Base-by-base conservation (phyloP, 2,888 invertebrate genomes). In the Diploptera punctata region DNA sequence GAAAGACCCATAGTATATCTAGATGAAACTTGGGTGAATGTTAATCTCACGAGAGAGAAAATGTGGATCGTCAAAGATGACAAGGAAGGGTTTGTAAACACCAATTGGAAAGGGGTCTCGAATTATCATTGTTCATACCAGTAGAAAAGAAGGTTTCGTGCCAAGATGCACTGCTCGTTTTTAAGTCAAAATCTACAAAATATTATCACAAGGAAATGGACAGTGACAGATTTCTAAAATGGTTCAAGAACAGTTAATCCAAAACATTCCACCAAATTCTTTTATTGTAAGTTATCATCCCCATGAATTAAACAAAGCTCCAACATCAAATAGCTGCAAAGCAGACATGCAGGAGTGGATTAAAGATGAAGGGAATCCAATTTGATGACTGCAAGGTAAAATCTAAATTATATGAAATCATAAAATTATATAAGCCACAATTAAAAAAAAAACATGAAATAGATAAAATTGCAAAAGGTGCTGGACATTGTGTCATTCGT, bases 241-340 rank as follows among this genome's bases (percentile, higher is more conserved):
- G 54, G 54, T 54, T 54, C 26, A 54, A 54, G 54, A 54, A 24
- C 21, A 54, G 16, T 54, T 54, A 54, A 19, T 54, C n/a, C 24
- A 5, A 24, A 54, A 54, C 16, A 54, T 54, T 21, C 54, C 54
- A 9, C 54, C 26, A 9, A 54, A 54, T 16, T 54, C 26, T 54
- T 4, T 24, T 24, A 54, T 19, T 54, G 54, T 24, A 16, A 54
- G 5, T 4, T 4, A 54, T 16, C 54, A 54, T 16, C 21, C 54
- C 26, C n/a, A 16, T 54, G 54, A 54, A 54, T 5, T 54, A 9
- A 19, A 54, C 26, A 54, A 54, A 54, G 26, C 54, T 16, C 54
- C 26, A 24, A 54, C 24, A 24, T 54, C 54, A 19, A 54, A 54
- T 24, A 54, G 21, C 24, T 16, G 3, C 9, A 54, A 54, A 54